Conservation (phyloP, 2,888 invertebrate species). For the Arctia plantaginis region DNA sequence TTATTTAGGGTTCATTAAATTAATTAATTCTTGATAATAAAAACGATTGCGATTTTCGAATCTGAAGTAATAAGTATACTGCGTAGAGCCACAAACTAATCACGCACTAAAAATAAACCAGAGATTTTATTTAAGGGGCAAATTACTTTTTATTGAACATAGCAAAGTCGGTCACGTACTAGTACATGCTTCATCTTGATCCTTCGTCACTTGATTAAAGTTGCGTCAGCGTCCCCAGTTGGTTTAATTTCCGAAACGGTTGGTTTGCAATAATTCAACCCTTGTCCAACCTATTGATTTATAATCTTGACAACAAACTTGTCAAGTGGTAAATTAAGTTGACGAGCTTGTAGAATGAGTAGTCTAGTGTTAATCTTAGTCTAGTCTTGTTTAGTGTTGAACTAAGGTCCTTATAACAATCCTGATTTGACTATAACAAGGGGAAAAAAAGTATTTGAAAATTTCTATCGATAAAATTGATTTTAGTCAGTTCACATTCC, state of each 20-base stretch:
- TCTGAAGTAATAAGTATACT: background rate
- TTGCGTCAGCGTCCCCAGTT: conserved; percentile 7
- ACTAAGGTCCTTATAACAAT: too few relatives aligned
- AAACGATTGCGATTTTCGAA: too few relatives aligned
- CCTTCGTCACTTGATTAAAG: conserved; percentile 9
- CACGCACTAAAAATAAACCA: background rate
- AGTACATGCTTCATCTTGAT: background rate
- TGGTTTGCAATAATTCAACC: conserved; percentile 32
- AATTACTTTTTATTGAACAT: background rate
- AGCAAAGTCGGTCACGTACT: background rate
- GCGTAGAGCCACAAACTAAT: background rate
- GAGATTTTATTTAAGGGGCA: background rate
- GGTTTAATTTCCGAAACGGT: conserved; percentile 29
- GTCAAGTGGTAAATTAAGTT: conserved; percentile 31
- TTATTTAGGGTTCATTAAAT: background rate
- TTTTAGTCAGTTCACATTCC: too few relatives aligned
- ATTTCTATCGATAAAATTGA: too few relatives aligned
- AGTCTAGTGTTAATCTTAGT: too few relatives aligned
- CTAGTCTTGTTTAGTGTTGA: too few relatives aligned
- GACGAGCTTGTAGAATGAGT: too few relatives aligned
- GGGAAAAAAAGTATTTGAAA: too few relatives aligned
- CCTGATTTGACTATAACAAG: too few relatives aligned
- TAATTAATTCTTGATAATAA: too few relatives aligned
- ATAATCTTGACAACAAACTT: conserved; percentile 34
- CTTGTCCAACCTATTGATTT: conserved; percentile 37